These are phyloP conservation scores for Montipora capricornis DNA, from an alignment of 64 coral and sea anemone genomes.

Conservation along the genomic window DNA sequence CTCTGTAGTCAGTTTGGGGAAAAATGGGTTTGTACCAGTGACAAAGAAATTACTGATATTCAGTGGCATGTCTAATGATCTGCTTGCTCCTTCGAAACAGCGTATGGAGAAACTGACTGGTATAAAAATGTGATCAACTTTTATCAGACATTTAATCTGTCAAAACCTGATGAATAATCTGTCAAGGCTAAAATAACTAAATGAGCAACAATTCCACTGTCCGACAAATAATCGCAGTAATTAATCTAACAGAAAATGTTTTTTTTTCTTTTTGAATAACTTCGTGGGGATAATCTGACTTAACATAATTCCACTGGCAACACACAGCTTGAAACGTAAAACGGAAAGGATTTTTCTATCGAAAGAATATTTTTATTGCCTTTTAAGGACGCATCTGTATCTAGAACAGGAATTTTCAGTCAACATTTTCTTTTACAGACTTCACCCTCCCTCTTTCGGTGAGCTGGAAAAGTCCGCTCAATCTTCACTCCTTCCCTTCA, in stretches of 20 bases:
- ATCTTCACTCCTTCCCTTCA: too few relatives aligned
- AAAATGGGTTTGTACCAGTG: slow-evolving; percentile 6
- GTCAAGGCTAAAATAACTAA: background rate
- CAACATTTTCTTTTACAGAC: too few relatives aligned
- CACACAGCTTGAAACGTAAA: background rate
- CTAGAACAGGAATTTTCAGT: too few relatives aligned
- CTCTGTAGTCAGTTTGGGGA: background rate
- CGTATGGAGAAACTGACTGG: background rate
- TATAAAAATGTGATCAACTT: background rate
- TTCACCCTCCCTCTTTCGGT: too few relatives aligned
- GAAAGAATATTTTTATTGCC: background rate
- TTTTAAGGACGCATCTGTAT: too few relatives aligned
- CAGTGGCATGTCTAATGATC: background rate
- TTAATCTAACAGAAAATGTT: too few relatives aligned
- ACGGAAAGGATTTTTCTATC: background rate
- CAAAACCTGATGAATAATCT: background rate
- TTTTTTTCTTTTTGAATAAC: background rate
- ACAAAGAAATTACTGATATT: background rate
- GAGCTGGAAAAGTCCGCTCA: too few relatives aligned
- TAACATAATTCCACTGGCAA: background rate
- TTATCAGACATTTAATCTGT: background rate
- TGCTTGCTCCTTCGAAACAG: background rate
- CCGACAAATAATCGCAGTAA: background rate
- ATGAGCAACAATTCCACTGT: background rate
- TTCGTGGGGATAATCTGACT: background rate